phyloP scores from a whole-genome alignment of 2,888 invertebrate species.

The Dryomyza anilis region DNA sequence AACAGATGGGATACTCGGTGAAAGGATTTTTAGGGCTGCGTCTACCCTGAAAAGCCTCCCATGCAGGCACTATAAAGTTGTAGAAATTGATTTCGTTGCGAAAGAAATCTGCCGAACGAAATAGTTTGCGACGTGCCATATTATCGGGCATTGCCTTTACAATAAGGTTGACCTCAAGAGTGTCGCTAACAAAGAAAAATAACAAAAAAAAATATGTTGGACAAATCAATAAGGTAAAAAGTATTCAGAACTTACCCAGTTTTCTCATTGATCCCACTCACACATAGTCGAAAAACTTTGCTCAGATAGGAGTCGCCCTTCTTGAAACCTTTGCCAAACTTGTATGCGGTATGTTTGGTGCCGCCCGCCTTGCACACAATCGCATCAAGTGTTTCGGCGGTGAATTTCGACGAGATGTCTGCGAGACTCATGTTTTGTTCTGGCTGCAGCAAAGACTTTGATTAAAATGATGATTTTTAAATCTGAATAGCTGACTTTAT shows the following conservation, averaged over 20 bases:
- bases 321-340: constrained; percentile 60
- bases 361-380: constrained; percentile 57
- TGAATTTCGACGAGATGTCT: constrained; percentile 59
- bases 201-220: not conserved
- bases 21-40: constrained; percentile 62
- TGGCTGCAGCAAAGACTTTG: not conserved
- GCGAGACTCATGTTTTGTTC: constrained; percentile 40
- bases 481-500: not conserved
- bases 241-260: constrained; percentile 38
- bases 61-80: constrained; percentile 54
- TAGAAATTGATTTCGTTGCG: constrained; percentile 74
- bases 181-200: constrained; percentile 34
- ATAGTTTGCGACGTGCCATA: constrained; percentile 68
- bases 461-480: not conserved
- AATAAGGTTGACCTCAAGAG: constrained; percentile 64
- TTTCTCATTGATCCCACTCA: constrained; percentile 59
- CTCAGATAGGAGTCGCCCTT: constrained; percentile 77
- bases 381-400: constrained; percentile 57
- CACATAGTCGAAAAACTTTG: constrained; percentile 66
- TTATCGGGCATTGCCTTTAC: constrained; percentile 73
- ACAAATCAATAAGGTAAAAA: not conserved
- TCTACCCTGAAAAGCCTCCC: constrained; percentile 52
- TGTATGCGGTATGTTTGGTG: constrained; percentile 58
- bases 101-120: constrained; percentile 71
- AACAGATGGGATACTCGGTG: constrained; percentile 63